Evolutionary conservation across 2,888 invertebrate genomes (phyloP), one percentile per base, ranked within the genome.

Genomic region (Linyphia triangularis): DNA sequence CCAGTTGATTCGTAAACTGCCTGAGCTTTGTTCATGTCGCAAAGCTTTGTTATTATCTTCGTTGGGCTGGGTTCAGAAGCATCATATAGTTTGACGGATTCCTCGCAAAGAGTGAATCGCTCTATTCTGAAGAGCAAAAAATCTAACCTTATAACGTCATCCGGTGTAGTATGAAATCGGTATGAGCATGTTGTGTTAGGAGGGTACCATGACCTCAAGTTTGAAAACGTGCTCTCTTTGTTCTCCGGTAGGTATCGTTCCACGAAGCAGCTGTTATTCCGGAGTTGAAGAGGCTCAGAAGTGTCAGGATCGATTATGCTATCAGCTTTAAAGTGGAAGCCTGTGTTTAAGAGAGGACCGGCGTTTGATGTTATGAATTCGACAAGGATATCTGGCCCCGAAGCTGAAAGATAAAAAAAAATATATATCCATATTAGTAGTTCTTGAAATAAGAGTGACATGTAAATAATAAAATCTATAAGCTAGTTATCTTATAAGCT

Each of bases 121-220:
- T 90, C 90, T 19, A 91, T 88, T 22, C 90, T 67, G 69, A 90
- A 91, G 28, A 86, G 78, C 24, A 89, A 97, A 92, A 98, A 98
- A 93, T 97, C 97, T 5, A 98, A 94, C 85, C 97, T 94, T 13
- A 97, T 97, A 79, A 97, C 96, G 93, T 97, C 97, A 13, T 97
- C 96, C 3, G 95, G 95, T 7, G 85, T 82, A 16, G 90, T 90
- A 26, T 85, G 70, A 67, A 91, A 91, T 67, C 96, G 95, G 92
- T 98, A 98, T 61, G 97, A 97, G 93, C 97, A 98, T 16, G 96
- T 96, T 0, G 97, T 98, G 92, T 97, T 96, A 0, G 97, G 97
- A 0, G 97, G 97, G 92, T 98, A 98, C 97, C 97, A 98, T 2
- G 91, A 91, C 6, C 90, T 65, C 19, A 90, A 73, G 19, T 88